Conservation (phyloP, 2,113 vertebrate genomes). For the Panthera leo region DNA sequence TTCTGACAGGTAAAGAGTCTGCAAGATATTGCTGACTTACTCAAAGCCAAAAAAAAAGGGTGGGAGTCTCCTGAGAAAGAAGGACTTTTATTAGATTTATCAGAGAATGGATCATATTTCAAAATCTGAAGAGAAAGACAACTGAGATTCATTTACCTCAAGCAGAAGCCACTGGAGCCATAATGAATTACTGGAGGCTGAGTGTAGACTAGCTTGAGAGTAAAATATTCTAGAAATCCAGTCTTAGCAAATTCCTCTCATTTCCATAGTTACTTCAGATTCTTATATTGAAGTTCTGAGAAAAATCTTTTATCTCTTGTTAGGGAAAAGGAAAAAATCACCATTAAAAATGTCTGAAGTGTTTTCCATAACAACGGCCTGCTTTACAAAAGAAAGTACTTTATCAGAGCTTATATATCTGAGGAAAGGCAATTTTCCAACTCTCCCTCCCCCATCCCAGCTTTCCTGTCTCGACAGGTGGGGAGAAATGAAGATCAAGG, state of each 20-base stretch:
- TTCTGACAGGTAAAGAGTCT: background rate
- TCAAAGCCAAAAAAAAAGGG: background rate
- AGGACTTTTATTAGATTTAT: background rate
- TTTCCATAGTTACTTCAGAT: background rate
- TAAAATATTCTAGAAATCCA: background rate
- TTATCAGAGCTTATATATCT: background rate
- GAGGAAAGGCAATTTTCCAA: background rate
- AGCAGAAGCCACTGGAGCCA: background rate
- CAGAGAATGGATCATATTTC: background rate
- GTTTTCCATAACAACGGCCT: background rate
- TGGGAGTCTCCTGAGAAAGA: background rate
- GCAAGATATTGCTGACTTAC: background rate
- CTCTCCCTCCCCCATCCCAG: background rate
- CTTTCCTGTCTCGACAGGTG: background rate
- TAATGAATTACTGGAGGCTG: background rate
- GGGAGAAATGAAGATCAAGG: background rate
- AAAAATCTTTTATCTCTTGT: background rate
- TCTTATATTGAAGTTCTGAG: background rate
- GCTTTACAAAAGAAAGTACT: background rate
- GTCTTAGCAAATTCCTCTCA: background rate
- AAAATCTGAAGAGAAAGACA: background rate
- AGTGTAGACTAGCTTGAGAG: background rate
- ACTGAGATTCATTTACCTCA: background rate
- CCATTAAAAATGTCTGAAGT: background rate
- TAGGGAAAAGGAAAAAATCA: background rate